These are phyloP conservation scores for Tragelaphus eurycerus DNA, from an alignment of 2,797 vertebrate genomes.

Conservation along the genomic window DNA sequence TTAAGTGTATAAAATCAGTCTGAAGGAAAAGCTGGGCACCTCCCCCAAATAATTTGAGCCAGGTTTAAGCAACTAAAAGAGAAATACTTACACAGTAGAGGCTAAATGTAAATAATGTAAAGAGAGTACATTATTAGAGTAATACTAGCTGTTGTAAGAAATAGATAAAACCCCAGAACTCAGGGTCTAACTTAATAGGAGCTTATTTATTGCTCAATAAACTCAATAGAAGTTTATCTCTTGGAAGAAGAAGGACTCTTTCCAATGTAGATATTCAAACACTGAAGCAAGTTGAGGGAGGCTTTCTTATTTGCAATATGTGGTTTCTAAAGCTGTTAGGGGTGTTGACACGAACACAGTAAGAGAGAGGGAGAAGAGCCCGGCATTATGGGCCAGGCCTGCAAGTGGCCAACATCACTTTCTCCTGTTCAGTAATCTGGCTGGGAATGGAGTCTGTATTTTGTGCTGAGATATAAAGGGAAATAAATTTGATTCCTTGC, in stretches of 20 bases:
- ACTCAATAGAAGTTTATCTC: background rate
- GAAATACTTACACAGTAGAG: background rate
- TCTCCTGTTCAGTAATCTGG: background rate
- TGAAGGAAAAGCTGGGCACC: background rate
- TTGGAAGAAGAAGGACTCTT: background rate
- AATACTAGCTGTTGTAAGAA: background rate
- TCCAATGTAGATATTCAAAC: background rate
- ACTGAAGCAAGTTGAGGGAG: background rate
- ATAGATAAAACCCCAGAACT: background rate
- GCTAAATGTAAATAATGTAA: background rate
- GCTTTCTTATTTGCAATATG: background rate
- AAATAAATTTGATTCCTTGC: background rate
- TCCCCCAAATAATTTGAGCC: background rate
- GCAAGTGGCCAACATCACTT: background rate
- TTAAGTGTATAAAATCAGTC: background rate
- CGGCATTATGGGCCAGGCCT: background rate
- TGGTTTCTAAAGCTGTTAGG: background rate
- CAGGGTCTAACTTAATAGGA: background rate
- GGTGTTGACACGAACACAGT: background rate
- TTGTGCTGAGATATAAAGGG: background rate
- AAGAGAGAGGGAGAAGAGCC: background rate
- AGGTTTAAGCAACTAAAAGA: background rate
- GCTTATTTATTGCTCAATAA: background rate
- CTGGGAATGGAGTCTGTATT: background rate
- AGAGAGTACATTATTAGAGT: background rate